phyloP scores from a whole-genome alignment of 2,113 vertebrate genomes.

The Chamaea fasciata region DNA sequence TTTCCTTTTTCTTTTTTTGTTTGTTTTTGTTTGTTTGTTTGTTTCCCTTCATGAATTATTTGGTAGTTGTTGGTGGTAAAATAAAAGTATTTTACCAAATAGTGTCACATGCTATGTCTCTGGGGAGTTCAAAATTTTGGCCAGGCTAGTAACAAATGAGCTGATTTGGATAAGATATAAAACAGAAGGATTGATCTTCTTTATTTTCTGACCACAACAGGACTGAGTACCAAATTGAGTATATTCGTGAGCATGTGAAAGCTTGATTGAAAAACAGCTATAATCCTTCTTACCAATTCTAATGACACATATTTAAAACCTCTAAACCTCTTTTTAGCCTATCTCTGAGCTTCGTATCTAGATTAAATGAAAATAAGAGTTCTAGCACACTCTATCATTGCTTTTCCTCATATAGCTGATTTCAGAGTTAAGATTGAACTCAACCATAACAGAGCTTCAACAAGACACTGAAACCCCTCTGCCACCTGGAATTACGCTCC shows the following conservation, averaged over 20 bases:
- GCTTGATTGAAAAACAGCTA: not conserved
- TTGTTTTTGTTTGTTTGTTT: not conserved
- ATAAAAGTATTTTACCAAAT: not conserved
- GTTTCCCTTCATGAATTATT: not conserved
- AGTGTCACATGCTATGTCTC: not conserved
- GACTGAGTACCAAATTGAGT: not conserved
- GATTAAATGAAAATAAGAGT: not conserved
- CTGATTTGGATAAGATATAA: not conserved
- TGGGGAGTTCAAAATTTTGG: not conserved
- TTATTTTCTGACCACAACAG: not conserved
- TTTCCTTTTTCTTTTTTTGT: not conserved
- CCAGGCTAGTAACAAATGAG: not conserved
- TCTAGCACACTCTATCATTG: not conserved
- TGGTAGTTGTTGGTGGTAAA: not conserved
- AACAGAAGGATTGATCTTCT: not conserved
- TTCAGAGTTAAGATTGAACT: not conserved
- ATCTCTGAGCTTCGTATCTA: not conserved
- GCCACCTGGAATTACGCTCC: not conserved
- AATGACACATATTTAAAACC: not conserved
- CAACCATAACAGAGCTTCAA: not conserved
- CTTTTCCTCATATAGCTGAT: not conserved
- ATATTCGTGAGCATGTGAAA: rapidly evolving
- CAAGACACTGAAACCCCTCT: not conserved
- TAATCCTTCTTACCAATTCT: not conserved
- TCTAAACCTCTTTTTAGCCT: not conserved